These are phyloP conservation scores for Sitobion miscanthi DNA, from an alignment of 1,140 invertebrate species.

Conservation along the genomic window DNA sequence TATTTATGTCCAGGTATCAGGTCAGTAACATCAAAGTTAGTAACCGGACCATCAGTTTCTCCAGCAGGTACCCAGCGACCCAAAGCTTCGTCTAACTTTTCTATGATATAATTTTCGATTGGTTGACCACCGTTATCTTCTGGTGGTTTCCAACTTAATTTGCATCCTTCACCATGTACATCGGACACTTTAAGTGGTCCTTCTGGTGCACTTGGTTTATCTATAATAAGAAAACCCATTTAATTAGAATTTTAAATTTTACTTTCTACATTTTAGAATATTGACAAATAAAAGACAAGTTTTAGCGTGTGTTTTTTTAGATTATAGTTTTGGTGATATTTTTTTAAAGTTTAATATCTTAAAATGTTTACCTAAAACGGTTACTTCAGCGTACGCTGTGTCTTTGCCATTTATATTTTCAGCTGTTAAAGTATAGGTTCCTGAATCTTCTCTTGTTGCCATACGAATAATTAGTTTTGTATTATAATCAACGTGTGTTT, in stretches of 20 bases:
- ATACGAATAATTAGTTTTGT: constrained; percentile 86
- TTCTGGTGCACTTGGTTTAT: constrained; percentile 87
- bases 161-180: constrained; percentile 84
- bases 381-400: constrained; percentile 88
- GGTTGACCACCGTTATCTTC: constrained; percentile 89
- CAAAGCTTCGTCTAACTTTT: constrained; percentile 92
- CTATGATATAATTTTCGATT: constrained; percentile 89
- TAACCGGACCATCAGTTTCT: constrained; percentile 82
- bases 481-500: constrained; percentile 86
- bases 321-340: not conserved
- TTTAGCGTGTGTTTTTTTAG: not conserved
- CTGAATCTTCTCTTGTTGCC: constrained; percentile 86
- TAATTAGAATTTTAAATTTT: not conserved
- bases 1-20: constrained; percentile 91
- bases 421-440: constrained; percentile 88
- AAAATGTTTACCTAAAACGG: constrained; percentile 72
- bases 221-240: constrained; percentile 62
- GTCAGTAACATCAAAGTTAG: constrained; percentile 76
- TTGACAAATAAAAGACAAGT: not conserved
- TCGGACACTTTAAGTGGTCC: constrained; percentile 89
- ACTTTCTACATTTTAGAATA: not conserved
- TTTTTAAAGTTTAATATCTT: not conserved
- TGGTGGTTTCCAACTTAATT: constrained; percentile 87
- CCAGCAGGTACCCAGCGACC: constrained; percentile 92
- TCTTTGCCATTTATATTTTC: constrained; percentile 94